A percentile compares a stretch with the other conserved stretches of the same genome.
These are phyloP conservation scores for Stenodera caucasica DNA, from an alignment of 2,888 invertebrate species.

Conservation along the genomic window DNA sequence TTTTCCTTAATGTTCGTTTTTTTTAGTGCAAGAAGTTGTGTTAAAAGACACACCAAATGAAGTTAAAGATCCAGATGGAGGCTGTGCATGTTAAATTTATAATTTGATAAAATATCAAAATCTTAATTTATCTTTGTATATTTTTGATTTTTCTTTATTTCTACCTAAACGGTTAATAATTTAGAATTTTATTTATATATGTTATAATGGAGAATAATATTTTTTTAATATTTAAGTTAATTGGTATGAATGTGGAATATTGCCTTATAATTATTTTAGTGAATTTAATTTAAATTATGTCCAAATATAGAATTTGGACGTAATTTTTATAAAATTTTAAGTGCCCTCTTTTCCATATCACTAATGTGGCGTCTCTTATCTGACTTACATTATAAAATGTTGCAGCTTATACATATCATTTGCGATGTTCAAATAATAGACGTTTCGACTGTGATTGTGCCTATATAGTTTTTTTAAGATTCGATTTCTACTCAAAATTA, in stretches of 20 bases:
- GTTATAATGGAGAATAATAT: background rate
- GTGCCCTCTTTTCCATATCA: background rate
- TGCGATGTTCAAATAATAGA: slow-evolving; percentile 12
- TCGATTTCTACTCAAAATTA: background rate
- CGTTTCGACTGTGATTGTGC: slow-evolving; percentile 13
- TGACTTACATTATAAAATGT: background rate
- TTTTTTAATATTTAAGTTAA: slow-evolving; percentile 3
- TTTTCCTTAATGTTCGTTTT: slow-evolving; percentile 64
- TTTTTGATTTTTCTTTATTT: slow-evolving; percentile 1
- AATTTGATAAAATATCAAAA: slow-evolving; percentile 9
- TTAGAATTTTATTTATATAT: background rate
- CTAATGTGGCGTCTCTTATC: background rate
- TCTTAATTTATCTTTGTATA: slow-evolving; percentile 20
- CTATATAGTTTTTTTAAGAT: slow-evolving; percentile 2
- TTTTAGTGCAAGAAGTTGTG: slow-evolving; percentile 96
- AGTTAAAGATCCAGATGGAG: slow-evolving; percentile 88
- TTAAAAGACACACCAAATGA: slow-evolving; percentile 96
- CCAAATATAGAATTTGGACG: too few species aligned
- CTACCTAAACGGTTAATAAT: background rate
- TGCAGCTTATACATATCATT: slow-evolving; percentile 17
- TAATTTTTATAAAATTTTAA: background rate
- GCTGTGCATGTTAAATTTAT: slow-evolving; percentile 81
- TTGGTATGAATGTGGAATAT: background rate
- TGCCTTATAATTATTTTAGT: background rate
- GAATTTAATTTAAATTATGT: background rate